These are phyloP conservation scores for Cyprinodon brontotheroides DNA, from an alignment of 2,113 vertebrate genomes.

Conservation along the genomic window DNA sequence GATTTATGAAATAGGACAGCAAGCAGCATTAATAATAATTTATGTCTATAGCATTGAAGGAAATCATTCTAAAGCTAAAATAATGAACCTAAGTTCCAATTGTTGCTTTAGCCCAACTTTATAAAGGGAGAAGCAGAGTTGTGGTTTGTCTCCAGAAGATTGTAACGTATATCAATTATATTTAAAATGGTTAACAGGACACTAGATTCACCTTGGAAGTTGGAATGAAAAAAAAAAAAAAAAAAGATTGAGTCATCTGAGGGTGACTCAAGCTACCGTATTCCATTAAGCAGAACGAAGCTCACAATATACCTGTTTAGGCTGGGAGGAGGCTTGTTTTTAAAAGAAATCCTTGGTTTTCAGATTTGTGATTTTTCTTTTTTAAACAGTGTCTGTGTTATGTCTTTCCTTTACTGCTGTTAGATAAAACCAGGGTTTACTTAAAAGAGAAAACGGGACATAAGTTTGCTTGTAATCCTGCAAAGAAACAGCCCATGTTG, in stretches of 20 bases:
- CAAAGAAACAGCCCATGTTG: slow-evolving; percentile 21
- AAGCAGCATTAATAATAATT: background rate
- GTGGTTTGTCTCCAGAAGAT: background rate
- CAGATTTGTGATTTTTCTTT: background rate
- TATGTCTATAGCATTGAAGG: background rate
- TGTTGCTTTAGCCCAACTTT: background rate
- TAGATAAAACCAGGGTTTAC: slow-evolving; percentile 5
- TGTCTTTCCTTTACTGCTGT: background rate
- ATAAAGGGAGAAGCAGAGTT: background rate
- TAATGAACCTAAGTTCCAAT: background rate
- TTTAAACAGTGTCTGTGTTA: background rate
- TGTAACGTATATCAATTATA: background rate
- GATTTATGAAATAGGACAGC: background rate
- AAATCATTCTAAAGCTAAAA: slow-evolving; percentile 9
- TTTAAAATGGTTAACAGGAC: slow-evolving; percentile 2
- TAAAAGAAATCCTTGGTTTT: background rate
- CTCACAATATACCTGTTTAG: slow-evolving; percentile 41
- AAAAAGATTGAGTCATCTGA: slow-evolving; percentile 16
- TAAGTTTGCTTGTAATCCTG: background rate
- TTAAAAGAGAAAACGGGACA: background rate
- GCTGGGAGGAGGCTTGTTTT: background rate
- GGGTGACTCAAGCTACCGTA: slow-evolving; percentile 18
- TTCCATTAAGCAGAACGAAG: slow-evolving; percentile 36
- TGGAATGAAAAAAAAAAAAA: slow-evolving; percentile 3
- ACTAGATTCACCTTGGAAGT: slow-evolving; percentile 1